Conservation (phyloP, 2,888 invertebrate genomes). For the Heliconius ethilla region DNA sequence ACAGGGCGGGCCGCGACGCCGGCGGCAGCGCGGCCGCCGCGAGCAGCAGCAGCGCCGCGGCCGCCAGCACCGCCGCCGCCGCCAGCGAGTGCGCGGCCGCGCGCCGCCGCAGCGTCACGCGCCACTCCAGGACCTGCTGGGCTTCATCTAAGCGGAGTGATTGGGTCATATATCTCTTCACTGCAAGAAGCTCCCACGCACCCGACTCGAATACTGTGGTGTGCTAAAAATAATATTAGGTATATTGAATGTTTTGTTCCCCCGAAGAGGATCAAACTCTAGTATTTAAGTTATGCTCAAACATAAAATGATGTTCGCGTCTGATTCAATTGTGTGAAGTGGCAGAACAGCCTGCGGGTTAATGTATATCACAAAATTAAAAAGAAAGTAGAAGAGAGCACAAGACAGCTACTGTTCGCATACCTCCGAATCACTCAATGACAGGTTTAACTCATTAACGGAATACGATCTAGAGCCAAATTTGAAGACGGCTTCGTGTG, state of each 20-base stretch:
- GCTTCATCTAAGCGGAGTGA: conserved; percentile 43
- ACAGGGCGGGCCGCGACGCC: conserved; percentile 59
- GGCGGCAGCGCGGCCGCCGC: conserved; percentile 60
- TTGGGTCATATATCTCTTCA: conserved; percentile 48
- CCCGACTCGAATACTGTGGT: conserved; percentile 61
- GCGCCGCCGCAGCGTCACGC: conserved; percentile 55
- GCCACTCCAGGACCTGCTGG: conserved; percentile 53
- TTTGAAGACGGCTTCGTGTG: conserved; percentile 84
- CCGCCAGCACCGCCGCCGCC: conserved; percentile 53
- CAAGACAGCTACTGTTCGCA: background rate
- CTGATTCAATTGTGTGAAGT: background rate
- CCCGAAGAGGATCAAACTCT: no score
- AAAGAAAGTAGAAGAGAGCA: no score
- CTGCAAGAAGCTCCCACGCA: conserved; percentile 61
- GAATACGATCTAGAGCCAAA: conserved; percentile 89
- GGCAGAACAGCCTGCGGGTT: background rate
- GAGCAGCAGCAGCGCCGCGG: conserved; percentile 54
- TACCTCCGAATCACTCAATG: conserved; percentile 55
- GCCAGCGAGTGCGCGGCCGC: conserved; percentile 60
- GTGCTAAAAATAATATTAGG: conserved; percentile 21
- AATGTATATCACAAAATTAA: background rate
- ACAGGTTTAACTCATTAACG: conserved; percentile 80
- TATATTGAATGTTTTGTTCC: no score
- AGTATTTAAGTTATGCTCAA: no score
- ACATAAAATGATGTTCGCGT: background rate